These are phyloP conservation scores for Malurus cyaneus DNA, from an alignment of 2,113 vertebrate genomes.

Conservation along the genomic window DNA sequence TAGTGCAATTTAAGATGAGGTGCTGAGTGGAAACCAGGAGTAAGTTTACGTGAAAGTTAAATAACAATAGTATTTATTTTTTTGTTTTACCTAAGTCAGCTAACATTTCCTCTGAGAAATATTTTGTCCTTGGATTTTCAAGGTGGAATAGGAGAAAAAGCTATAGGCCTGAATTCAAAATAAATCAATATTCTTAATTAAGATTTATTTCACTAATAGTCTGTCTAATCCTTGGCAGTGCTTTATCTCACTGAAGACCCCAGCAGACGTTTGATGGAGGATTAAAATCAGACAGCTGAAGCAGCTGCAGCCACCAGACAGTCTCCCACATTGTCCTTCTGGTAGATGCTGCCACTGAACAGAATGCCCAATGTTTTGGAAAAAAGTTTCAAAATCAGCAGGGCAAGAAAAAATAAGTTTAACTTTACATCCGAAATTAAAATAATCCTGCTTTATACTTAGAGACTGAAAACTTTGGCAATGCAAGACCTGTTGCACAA, in stretches of 20 bases:
- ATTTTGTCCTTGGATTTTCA: neutral
- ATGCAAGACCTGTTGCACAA: neutral
- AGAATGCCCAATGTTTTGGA: neutral
- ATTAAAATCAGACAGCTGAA: neutral
- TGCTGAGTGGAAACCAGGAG: neutral
- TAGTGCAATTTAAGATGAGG: neutral
- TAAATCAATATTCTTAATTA: conserved; percentile 43
- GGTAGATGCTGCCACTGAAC: neutral
- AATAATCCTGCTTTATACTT: neutral
- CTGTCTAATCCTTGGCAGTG: neutral
- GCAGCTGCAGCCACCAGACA: neutral
- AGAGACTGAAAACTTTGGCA: neutral
- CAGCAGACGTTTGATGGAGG: neutral
- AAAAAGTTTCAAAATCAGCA: neutral
- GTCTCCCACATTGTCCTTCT: neutral
- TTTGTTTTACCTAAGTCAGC: neutral
- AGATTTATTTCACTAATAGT: conserved; percentile 21
- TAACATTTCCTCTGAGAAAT: neutral
- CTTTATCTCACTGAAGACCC: conserved; percentile 16
- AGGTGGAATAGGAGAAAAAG: neutral
- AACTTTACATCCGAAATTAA: neutral
- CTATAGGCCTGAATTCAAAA: neutral
- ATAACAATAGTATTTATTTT: neutral
- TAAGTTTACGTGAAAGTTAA: neutral
- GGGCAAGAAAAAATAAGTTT: neutral